These are phyloP conservation scores for Novumbra hubbsi DNA, from an alignment of 2,797 vertebrate species.

Conservation along the genomic window DNA sequence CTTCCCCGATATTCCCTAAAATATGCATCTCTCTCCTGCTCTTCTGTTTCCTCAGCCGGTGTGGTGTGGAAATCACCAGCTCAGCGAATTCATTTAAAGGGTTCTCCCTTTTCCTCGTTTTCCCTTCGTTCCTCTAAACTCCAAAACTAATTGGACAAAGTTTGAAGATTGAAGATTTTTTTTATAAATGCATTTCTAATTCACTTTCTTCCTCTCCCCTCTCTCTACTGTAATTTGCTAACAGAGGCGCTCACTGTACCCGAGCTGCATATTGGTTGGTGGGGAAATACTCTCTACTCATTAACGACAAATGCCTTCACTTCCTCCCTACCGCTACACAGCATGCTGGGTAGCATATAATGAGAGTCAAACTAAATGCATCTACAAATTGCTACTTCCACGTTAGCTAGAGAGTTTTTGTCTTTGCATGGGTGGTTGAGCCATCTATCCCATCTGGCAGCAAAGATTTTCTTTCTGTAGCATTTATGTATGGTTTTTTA, in stretches of 20 bases:
- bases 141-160: slow-evolving; percentile 41
- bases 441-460: slow-evolving; percentile 4
- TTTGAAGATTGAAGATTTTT: slow-evolving; percentile 39
- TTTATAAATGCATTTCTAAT: slow-evolving; percentile 41
- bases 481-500: background rate
- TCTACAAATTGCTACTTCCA: slow-evolving; percentile 48
- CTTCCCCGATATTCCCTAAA: too few relatives aligned
- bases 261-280: slow-evolving; percentile 40
- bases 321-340: slow-evolving; percentile 41
- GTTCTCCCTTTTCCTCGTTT: slow-evolving; percentile 12
- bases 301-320: slow-evolving; percentile 55
- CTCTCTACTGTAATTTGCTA: slow-evolving; percentile 22
- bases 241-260: slow-evolving; percentile 27
- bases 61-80: slow-evolving; percentile 22
- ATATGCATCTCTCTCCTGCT: background rate
- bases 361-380: slow-evolving; percentile 48
- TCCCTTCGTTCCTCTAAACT: slow-evolving; percentile 9
- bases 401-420: background rate
- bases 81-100: slow-evolving; percentile 34
- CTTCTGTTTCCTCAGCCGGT: background rate
- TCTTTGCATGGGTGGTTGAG: background rate
- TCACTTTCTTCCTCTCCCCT: slow-evolving; percentile 15
- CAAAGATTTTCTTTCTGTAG: background rate
- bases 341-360: slow-evolving; percentile 54
- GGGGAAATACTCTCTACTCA: slow-evolving; percentile 48